These are phyloP conservation scores for Pterocles orientalis DNA, from an alignment of 2,113 vertebrate species.

Conservation along the genomic window DNA sequence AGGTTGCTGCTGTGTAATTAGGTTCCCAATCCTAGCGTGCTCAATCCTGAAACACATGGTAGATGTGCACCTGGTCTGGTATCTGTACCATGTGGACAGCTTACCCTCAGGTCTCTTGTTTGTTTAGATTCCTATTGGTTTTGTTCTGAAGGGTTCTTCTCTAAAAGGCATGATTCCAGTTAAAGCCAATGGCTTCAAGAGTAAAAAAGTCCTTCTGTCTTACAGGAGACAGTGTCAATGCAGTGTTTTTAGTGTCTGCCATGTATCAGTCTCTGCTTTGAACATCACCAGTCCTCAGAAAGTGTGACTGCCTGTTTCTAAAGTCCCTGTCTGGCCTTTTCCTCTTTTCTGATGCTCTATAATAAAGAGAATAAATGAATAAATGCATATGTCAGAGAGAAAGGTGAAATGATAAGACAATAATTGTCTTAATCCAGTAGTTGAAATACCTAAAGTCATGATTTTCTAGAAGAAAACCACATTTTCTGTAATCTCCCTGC, in stretches of 20 bases:
- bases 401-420: background rate
- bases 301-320: background rate
- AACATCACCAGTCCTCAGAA: background rate
- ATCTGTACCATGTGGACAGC: background rate
- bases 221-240: background rate
- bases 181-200: background rate
- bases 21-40: accelerated
- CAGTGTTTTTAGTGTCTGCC: background rate
- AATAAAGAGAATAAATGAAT: background rate
- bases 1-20: background rate
- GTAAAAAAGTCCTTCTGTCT: background rate
- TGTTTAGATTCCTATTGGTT: background rate
- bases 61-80: background rate
- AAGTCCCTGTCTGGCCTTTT: background rate
- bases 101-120: background rate
- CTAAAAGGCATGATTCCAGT: background rate
- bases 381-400: background rate
- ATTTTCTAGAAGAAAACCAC: background rate
- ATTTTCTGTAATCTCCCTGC: background rate
- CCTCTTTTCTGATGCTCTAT: background rate
- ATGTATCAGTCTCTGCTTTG: background rate
- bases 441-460: background rate
- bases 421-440: background rate
- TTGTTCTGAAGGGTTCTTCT: background rate
- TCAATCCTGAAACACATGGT: background rate